Base-by-base conservation (phyloP, 2,797 vertebrate species). In the Pteronotus mesoamericanus region DNA sequence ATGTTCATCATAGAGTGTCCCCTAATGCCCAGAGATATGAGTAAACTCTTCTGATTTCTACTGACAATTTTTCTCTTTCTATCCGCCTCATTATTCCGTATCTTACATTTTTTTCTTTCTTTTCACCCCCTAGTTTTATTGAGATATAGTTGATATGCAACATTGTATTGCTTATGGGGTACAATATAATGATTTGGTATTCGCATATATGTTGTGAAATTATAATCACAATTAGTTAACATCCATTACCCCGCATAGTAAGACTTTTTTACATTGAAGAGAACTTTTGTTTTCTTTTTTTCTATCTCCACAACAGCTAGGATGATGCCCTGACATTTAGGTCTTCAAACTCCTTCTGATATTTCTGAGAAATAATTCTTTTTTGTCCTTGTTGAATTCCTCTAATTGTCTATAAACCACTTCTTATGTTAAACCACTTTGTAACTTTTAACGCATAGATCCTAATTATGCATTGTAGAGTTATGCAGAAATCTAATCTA, bases 321-420 rank as follows among this genome's bases (percentile, higher is more conserved):
- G 24, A 53, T 64, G 18, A 61, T 83, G 7, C 12, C 21, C 86
- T 95, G 18, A 2, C 26, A 39, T 78, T 78, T 1, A 93, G 14
- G 72, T 77, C 53, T 71, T 96, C 53, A 93, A 59, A 55, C 24
- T 48, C 68, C 74, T 89, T 85, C 29, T 94, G 53, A 95, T 26
- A 80, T 61, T 75, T 78, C 61, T 85, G 37, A 91, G 26, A 59
- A 77, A 84, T 79, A 55, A 74, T 78, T 86, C 19, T 86, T 59
- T 59, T 88, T 92, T 55, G n/a, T 66, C 16, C 37, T 72, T 80
- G 32, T 55, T 89, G 66, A 93, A 78, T 86, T 91, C 46, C 9
- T 74, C 34, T 53, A 83, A 83, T 90, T 80, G 16, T 55, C 91
- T 82, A 86, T 46, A 94, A 91, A n/a, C 3, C 24, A 24, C 96